phyloP scores from a whole-genome alignment of 2,888 invertebrate genomes.

The Drosophila algonquin region DNA sequence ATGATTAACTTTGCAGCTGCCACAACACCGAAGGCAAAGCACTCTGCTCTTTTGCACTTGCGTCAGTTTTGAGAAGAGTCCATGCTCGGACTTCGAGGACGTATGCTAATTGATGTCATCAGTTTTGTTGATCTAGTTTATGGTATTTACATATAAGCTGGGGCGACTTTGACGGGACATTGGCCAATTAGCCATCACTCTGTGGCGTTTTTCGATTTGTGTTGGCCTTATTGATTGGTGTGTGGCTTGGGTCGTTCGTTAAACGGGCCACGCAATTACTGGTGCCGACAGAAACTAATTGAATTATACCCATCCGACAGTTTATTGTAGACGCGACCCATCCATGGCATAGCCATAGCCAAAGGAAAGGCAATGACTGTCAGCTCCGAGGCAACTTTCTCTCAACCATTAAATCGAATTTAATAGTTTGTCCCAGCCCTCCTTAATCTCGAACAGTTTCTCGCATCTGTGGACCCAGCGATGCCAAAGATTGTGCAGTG shows the following conservation, averaged over 20 bases:
- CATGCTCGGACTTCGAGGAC: background rate
- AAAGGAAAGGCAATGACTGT: background rate
- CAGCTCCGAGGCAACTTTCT: background rate
- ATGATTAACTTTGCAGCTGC: constrained; percentile 47
- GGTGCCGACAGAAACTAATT: constrained; percentile 25
- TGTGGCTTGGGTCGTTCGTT: constrained; percentile 11
- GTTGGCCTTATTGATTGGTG: constrained; percentile 40
- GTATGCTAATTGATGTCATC: constrained; percentile 43
- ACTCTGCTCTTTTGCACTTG: constrained; percentile 7
- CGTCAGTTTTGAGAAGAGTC: background rate
- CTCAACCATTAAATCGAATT: background rate
- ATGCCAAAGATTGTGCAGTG: constrained; percentile 29
- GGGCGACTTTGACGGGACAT: constrained; percentile 6
- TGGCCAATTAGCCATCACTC: constrained; percentile 36
- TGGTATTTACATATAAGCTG: background rate
- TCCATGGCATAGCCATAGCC: background rate
- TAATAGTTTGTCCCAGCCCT: background rate
- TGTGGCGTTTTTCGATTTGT: constrained; percentile 1
- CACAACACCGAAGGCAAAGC: constrained; percentile 9
- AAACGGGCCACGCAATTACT: constrained; percentile 20
- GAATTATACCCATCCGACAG: constrained; percentile 18
- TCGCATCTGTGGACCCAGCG: background rate
- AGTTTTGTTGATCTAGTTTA: constrained; percentile 11
- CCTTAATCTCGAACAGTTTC: background rate
- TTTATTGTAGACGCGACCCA: background rate